Base-by-base conservation (phyloP, 1,140 invertebrate species). In the Eriosoma lanigerum region DNA sequence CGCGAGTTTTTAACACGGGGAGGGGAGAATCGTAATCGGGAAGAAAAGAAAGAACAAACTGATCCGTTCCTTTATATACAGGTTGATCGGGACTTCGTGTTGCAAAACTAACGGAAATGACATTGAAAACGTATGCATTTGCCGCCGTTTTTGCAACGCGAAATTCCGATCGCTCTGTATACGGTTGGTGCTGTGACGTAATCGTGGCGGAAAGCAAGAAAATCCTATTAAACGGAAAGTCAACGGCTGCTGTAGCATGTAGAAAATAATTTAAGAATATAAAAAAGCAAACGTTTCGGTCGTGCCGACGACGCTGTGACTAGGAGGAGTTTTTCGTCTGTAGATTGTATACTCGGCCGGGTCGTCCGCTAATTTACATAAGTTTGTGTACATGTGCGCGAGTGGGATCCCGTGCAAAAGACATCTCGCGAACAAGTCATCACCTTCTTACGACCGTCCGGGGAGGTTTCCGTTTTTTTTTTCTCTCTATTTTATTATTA, bases 401-500 rank as follows among this genome's bases (percentile, higher is more conserved):
- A 64, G 32, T 38, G 32, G 46, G 38, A 48, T 13, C 2, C 44
- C 66, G 66, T 68, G 66, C 66, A 68, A 17, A 68, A 68, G 44
- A 68, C 44, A 48, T 48, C 21, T 44, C 66, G 21, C 66, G 66
- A 72, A 72, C 68, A 52, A 72, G 68, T 72, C 68, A 29, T 72
- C 68, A 29, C 68, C 68, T 72, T 52, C 68, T 72, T 72, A 72
- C 68, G 68, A 68, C n/a, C 66, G n/a, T 68, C 24, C 44, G 66
- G 64, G 66, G 66, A 68, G 66, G 44, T 46, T 68, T 46, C 26
- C 21, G 13, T 48, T 24, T 48, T 13, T 8, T 48, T 12, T 48
- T 48, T 13, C 46, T 48, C 46, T 48, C 1, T 15, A 8, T 50
- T n/a, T 52, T 15, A 15, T 29, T 19, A 17, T 62, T 32, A 32